A percentile compares a stretch with the other conserved stretches of the same genome.
These are phyloP conservation scores for Cynoglossus semilaevis DNA, from an alignment of 2,113 vertebrate species.

Conservation along the genomic window DNA sequence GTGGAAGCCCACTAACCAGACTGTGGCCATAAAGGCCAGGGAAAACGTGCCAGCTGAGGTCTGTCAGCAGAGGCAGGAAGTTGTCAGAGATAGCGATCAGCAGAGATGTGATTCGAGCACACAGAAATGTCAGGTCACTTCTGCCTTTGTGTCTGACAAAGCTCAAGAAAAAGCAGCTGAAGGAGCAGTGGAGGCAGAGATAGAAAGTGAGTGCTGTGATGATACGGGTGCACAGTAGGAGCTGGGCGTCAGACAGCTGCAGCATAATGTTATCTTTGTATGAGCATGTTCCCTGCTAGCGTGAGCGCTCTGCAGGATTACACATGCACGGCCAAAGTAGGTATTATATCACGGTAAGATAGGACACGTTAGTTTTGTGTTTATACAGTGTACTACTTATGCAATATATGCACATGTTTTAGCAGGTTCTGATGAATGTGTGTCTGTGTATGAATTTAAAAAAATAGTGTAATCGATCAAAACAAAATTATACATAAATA, in stretches of 20 bases:
- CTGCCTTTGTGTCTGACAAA: not conserved
- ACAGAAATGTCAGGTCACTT: constrained; percentile 17
- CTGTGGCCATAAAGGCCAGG: constrained; percentile 1
- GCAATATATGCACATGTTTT: too few relatives aligned
- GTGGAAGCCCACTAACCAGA: constrained; percentile 34
- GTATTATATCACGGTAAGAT: constrained; percentile 19
- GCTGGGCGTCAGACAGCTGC: constrained; percentile 17
- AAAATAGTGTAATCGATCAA: too few relatives aligned
- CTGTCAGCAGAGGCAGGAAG: not conserved
- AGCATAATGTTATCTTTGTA: constrained; percentile 33
- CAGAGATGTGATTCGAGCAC: constrained; percentile 22
- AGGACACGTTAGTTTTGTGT: not conserved
- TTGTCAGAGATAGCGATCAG: constrained; percentile 29
- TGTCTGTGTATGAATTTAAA: too few relatives aligned
- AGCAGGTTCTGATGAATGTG: too few relatives aligned
- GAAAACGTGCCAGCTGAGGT: constrained; percentile 26
- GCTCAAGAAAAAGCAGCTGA: constrained; percentile 1
- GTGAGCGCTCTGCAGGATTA: constrained; percentile 39
- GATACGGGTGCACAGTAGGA: constrained; percentile 1
- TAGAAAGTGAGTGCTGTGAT: not conserved
- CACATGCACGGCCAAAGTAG: constrained; percentile 10
- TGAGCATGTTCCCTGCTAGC: constrained; percentile 41
- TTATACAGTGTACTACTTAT: too few relatives aligned
- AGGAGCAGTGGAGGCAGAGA: not conserved
- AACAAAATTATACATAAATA: too few relatives aligned